Base-by-base conservation (phyloP, 2,797 vertebrate species). In the Galagoides demidoff region DNA sequence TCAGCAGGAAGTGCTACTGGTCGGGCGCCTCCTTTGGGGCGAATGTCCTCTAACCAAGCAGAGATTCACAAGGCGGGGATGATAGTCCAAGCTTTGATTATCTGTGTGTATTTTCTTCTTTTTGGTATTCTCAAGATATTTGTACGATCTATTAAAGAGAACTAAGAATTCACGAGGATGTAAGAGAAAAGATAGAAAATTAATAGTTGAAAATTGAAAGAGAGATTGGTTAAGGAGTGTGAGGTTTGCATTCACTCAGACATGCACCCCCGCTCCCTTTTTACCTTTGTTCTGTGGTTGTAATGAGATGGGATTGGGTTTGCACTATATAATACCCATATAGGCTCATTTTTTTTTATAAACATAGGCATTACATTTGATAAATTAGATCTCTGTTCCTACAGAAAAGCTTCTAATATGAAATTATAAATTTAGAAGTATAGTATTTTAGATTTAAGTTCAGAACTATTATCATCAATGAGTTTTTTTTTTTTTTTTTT, bases 401-500 rank as follows among this genome's bases (percentile, higher is more conserved):
- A 39, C 10, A 57, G 17, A 43, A 25, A 82, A 77, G 19, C 4
- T 37, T 73, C 91, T 8, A 55, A 19, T 19, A 2, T 76, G 70
- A 76, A n/a, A 59, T 70, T 49, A 39, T 64, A 29, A 49, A 78
- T 92, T 86, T 14, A 89, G 57, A 95, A 70, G 39, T 20, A 57
- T 13, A 68, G n/a, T 52, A 6, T 88, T 89, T 90, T 74, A 63
- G 16, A 73, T 76, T 92, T 90, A 49, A 94, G 61, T 79, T 85
- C 66, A 85, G n/a, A 90, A 34, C 89, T 19, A 34, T 34, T 76
- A 11, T 20, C 84, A 63, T 91, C 85, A 79, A 49, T 88, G 57
- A 19, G 49, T n/a, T n/a, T n/a, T n/a, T n/a, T n/a, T n/a, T n/a
- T n/a, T n/a, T n/a, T n/a, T n/a, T n/a, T n/a, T n/a, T n/a, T n/a